Evolutionary conservation across 2,888 invertebrate species (phyloP).

Genomic region (Uloborus plumipes): DNA sequence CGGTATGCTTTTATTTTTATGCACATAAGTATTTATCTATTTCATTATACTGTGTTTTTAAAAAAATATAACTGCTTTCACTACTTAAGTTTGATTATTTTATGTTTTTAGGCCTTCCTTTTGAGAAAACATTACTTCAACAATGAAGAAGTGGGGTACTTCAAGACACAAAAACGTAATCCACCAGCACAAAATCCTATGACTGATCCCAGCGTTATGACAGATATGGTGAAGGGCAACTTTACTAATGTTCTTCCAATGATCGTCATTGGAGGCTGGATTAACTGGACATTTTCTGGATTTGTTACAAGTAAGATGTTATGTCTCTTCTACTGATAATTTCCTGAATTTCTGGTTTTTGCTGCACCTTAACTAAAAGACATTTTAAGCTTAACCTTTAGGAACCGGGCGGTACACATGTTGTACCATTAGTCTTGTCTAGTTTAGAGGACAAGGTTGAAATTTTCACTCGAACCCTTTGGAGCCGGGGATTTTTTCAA

Average conservation of each 20-base stretch:
- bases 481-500: too few relatives aligned
- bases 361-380: background rate
- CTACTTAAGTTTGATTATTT: background rate
- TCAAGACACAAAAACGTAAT: conserved; percentile 88
- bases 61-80: background rate
- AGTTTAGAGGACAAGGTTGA: too few relatives aligned
- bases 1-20: too few relatives aligned
- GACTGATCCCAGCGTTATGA: conserved; percentile 97
- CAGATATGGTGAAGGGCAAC: conserved; percentile 99
- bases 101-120: conserved; percentile 78
- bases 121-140: conserved; percentile 96
- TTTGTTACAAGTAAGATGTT: conserved; percentile 92
- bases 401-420: too few relatives aligned
- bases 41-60: background rate
- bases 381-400: background rate
- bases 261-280: conserved; percentile 99
- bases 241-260: conserved; percentile 98
- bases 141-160: conserved; percentile 94
- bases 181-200: conserved; percentile 89
- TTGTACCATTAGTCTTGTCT: too few relatives aligned
- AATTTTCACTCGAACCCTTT: too few relatives aligned
- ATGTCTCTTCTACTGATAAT: conserved; percentile 5
- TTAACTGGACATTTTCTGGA: conserved; percentile 99
- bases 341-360: background rate
- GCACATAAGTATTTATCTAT: too few relatives aligned